Evolutionary conservation across 2,888 invertebrate genomes (phyloP).

Genomic region (Agonum fuliginosum): DNA sequence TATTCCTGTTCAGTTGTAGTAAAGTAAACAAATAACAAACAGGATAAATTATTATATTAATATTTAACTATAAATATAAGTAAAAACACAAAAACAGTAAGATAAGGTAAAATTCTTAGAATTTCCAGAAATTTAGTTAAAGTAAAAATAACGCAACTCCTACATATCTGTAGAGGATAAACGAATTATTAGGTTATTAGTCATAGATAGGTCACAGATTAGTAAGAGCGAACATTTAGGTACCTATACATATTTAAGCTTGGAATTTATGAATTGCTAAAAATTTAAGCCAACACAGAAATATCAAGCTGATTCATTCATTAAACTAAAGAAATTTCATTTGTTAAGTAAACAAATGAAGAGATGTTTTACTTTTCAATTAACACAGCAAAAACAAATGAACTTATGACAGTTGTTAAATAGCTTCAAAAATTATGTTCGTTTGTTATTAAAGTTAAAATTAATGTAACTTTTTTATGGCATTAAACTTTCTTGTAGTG

Average conservation of each 20-base stretch:
- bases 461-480: slow-evolving; percentile 9
- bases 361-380: not conserved
- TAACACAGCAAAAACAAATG: slow-evolving; percentile 2
- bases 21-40: slow-evolving; percentile 23
- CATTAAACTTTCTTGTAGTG: slow-evolving; percentile 5
- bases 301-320: not conserved
- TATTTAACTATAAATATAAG: slow-evolving; percentile 9
- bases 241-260: not conserved
- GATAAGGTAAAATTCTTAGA: slow-evolving; percentile 20
- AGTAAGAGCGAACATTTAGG: slow-evolving; percentile 9
- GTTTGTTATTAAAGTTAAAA: not conserved
- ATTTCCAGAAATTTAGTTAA: slow-evolving; percentile 10
- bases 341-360: not conserved
- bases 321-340: not conserved
- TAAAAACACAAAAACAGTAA: not conserved
- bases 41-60: slow-evolving; percentile 3
- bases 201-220: not conserved
- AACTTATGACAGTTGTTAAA: no score
- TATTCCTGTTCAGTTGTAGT: slow-evolving; percentile 24
- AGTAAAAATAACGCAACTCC: slow-evolving; percentile 35
- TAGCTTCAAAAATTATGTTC: no score
- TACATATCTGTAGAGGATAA: slow-evolving; percentile 33
- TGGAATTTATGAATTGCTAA: not conserved
- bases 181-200: slow-evolving; percentile 32
- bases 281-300: not conserved